Evolutionary conservation across 64 coral and sea anemone genomes (phyloP).

Genomic region (Porites lutea): DNA sequence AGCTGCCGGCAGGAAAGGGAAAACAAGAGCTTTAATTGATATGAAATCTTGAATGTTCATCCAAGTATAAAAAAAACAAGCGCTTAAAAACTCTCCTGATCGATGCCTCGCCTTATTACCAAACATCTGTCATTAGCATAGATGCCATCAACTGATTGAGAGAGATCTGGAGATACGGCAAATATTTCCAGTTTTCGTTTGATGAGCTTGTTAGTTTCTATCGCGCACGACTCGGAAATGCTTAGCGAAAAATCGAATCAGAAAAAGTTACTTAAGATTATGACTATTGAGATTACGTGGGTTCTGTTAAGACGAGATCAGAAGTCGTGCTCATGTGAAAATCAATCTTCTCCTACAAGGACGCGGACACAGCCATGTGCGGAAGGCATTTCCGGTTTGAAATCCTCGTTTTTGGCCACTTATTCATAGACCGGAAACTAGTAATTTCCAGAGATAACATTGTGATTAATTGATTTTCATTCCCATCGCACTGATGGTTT

Average conservation of each 20-base stretch:
- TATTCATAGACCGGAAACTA: slow-evolving; percentile 35
- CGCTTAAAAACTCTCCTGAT: neutral
- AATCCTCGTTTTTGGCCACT: slow-evolving; percentile 24
- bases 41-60: slow-evolving; percentile 6
- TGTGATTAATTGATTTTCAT: slow-evolving; percentile 27
- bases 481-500: neutral
- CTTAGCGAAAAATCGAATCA: neutral
- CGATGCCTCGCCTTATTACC: neutral
- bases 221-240: neutral
- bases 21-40: slow-evolving; percentile 4
- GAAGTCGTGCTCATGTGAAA: slow-evolving; percentile 5
- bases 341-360: neutral
- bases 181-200: slow-evolving; percentile 3
- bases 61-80: neutral
- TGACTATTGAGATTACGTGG: neutral
- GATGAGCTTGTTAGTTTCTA: neutral
- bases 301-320: neutral
- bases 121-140: slow-evolving; percentile 4
- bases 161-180: neutral
- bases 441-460: slow-evolving; percentile 54
- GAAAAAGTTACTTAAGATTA: neutral
- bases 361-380: slow-evolving; percentile 15
- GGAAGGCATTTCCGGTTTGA: slow-evolving; percentile 45
- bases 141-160: neutral
- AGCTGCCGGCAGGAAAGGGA: neutral